A percentile compares a stretch with the other conserved stretches of the same genome.
Evolutionary conservation across 2,888 invertebrate genomes (phyloP).

Genomic region (Galerucella calmariensis): DNA sequence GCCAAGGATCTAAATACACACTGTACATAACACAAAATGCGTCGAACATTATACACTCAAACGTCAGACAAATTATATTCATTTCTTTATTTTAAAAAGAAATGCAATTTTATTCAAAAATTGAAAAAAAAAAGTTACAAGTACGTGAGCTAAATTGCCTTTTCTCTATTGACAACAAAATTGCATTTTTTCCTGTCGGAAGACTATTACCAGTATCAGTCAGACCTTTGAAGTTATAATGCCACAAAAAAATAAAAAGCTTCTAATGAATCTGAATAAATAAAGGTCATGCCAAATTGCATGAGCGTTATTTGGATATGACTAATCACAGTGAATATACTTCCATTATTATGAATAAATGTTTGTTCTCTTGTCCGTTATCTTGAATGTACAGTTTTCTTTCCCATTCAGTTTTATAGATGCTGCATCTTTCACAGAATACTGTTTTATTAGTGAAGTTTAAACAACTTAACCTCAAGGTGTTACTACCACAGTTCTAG

Average conservation of each 20-base stretch:
- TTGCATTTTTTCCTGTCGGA: neutral
- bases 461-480: neutral
- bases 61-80: slow-evolving; percentile 7
- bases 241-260: slow-evolving; percentile 33
- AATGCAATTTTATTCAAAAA: neutral
- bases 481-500: no score
- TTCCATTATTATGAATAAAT: slow-evolving; percentile 40
- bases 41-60: slow-evolving; percentile 1
- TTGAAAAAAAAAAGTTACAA: no score
- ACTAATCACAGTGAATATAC: slow-evolving; percentile 57
- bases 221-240: neutral
- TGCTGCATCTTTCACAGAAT: neutral
- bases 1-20: slow-evolving; percentile 50
- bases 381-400: neutral
- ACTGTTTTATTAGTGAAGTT: slow-evolving; percentile 11
- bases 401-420: neutral
- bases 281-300: slow-evolving; percentile 39
- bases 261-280: slow-evolving; percentile 42
- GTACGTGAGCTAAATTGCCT: neutral
- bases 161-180: neutral
- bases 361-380: slow-evolving; percentile 10
- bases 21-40: slow-evolving; percentile 56
- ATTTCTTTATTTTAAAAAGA: neutral
- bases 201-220: neutral
- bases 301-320: slow-evolving; percentile 54